Evolutionary conservation across 2,888 invertebrate species (phyloP).

Genomic region (Yponomeuta plumbellus): DNA sequence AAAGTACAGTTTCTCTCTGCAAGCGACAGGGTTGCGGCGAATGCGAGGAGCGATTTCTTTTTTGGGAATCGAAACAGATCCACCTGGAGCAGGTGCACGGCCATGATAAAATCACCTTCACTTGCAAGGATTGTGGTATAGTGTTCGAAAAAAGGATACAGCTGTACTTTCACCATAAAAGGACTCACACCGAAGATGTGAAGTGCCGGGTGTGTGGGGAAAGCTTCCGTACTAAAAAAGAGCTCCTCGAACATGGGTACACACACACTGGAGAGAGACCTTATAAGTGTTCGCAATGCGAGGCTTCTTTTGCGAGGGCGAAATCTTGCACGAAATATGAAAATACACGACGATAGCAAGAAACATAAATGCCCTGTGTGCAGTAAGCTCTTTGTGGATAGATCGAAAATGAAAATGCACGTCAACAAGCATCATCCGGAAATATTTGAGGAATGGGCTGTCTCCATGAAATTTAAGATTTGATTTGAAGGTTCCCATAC

Average conservation of each 20-base stretch:
- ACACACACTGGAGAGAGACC: slow-evolving; percentile 20
- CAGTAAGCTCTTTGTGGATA: not conserved
- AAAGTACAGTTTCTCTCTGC: slow-evolving; percentile 17
- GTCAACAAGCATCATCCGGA: slow-evolving; percentile 13
- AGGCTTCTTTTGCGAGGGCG: slow-evolving; percentile 9
- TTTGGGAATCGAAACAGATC: slow-evolving; percentile 16
- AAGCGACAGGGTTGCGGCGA: slow-evolving; percentile 18
- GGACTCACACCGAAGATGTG: slow-evolving; percentile 11
- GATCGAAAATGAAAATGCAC: not conserved
- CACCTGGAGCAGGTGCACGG: slow-evolving; percentile 21
- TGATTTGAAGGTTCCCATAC: too few species aligned
- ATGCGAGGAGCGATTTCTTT: slow-evolving; percentile 20
- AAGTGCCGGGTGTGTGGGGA: slow-evolving; percentile 1
- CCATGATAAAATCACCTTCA: slow-evolving; percentile 17
- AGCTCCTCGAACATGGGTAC: slow-evolving; percentile 15
- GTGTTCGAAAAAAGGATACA: slow-evolving; percentile 17
- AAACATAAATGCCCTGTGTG: slow-evolving; percentile 6
- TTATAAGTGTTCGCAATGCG: slow-evolving; percentile 19
- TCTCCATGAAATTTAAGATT: too few species aligned
- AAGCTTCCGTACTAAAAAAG: not conserved
- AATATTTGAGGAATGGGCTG: not conserved
- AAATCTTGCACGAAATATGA: not conserved
- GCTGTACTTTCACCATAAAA: slow-evolving; percentile 21
- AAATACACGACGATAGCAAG: slow-evolving; percentile 1
- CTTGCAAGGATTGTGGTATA: slow-evolving; percentile 21